These are phyloP conservation scores for Pyrgilauda ruficollis DNA, from an alignment of 2,113 vertebrate species.

Conservation along the genomic window DNA sequence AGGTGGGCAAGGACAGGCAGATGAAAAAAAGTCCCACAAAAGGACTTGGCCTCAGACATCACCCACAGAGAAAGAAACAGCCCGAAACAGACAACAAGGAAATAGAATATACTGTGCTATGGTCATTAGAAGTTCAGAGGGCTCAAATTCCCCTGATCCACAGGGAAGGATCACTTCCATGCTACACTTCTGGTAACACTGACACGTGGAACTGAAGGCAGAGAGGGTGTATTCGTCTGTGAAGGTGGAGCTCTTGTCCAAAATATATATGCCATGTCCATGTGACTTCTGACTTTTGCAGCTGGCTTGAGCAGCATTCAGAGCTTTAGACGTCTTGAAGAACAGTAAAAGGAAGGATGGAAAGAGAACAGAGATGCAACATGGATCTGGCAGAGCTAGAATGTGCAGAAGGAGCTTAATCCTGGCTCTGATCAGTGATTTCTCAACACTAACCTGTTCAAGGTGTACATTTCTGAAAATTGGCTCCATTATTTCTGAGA, in stretches of 20 bases:
- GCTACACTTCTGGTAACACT: background rate
- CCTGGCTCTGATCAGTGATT: background rate
- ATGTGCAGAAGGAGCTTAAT: background rate
- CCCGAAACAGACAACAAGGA: background rate
- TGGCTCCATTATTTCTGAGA: background rate
- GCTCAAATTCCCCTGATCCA: background rate
- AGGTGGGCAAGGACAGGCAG: background rate
- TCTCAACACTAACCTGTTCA: background rate
- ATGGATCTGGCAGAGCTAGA: background rate
- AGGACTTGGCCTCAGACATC: background rate
- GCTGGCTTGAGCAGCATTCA: background rate
- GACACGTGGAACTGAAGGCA: background rate
- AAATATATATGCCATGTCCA: background rate
- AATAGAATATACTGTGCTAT: background rate
- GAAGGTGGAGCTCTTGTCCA: background rate
- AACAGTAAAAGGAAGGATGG: background rate
- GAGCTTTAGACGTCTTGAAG: background rate
- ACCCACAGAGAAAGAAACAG: background rate
- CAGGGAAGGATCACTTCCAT: background rate
- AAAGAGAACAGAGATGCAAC: background rate
- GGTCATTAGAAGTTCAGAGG: background rate
- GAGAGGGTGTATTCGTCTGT: background rate
- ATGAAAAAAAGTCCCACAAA: background rate
- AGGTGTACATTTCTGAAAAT: background rate
- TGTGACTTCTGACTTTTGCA: background rate